Evolutionary conservation across 53 echinoderm and acorn worm species (phyloP), one percentile per base, ranked within the genome.

Genomic region (Temnopleurus reevesii): DNA sequence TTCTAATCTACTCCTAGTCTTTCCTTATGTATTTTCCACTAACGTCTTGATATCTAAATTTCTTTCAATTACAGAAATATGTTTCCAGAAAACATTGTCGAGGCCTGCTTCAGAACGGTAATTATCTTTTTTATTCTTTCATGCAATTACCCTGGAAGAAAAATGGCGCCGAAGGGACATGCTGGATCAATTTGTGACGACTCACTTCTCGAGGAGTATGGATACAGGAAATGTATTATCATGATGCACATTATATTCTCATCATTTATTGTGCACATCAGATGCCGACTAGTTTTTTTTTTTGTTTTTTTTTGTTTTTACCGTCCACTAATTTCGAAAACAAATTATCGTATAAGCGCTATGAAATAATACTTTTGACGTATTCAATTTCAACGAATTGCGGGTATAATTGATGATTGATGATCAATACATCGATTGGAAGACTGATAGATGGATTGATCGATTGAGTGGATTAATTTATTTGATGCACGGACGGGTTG

Each of bases 21-120:
- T 45, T 46, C 46, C 17, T 12, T 13, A 29, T 26, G 2, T 13
- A n/a, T 29, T 51, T 15, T 47, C 2, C 12, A 47, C 79, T 79
- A 30, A 79, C 47, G 15, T 38, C 23, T 30, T 28, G 15, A 47
- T 51, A 28, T 9, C 18, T 13, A 79, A 25, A 46, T 49, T 49
- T 79, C 49, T 79, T 46, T 79, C 28, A n/a, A 27, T 83, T 53
- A 54, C 93, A 99, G 99, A 59, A 99, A 96, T 44, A 95, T 95
- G 95, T 99, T 99, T 83, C 99, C 99, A 29, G 89, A 94, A 71
- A 99, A 99, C 77, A 93, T 99, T 61, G 93, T 99, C 12, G 99
- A 95, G 87, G 99, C 99, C 6, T 93, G 92, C 61, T 99, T 99
- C 89, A 89, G 99, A 91, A 96, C 99, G 89, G 99, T 99, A 93